Evolutionary conservation across 2,888 invertebrate species (phyloP).

Genomic region (Portevinia maculata): DNA sequence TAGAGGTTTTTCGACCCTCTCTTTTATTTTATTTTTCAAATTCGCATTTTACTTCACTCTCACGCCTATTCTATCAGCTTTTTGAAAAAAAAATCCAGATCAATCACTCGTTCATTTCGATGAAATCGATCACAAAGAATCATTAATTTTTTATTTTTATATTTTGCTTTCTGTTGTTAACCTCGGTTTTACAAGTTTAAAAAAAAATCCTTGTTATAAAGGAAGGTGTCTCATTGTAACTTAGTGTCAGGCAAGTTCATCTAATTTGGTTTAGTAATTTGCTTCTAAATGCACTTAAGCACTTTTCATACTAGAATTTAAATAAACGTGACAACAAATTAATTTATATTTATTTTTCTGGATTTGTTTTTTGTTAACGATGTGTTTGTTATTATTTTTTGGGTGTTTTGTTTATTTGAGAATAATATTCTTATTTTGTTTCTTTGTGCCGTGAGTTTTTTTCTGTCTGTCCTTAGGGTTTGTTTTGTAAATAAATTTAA

Average conservation of each 20-base stretch:
- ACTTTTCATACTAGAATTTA: conserved; percentile 32
- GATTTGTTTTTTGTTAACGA: conserved; percentile 13
- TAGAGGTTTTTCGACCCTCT: conserved; percentile 51
- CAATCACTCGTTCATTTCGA: conserved; percentile 24
- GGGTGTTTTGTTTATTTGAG: background rate
- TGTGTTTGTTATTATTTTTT: conserved; percentile 42
- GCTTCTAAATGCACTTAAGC: conserved; percentile 13
- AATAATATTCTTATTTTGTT: conserved; percentile 11
- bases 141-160: conserved; percentile 22
- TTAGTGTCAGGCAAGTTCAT: conserved; percentile 1
- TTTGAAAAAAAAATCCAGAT: conserved; percentile 13
- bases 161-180: conserved; percentile 14
- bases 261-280: conserved; percentile 4
- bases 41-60: conserved; percentile 48
- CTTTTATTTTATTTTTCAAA: conserved; percentile 22
- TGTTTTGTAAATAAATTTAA: conserved; percentile 13
- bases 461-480: conserved; percentile 26
- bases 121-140: conserved; percentile 23
- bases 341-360: background rate
- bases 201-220: conserved; percentile 12
- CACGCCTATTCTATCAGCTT: conserved; percentile 60
- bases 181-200: conserved; percentile 12
- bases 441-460: conserved; percentile 49
- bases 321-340: background rate
- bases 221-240: conserved; percentile 5